These are phyloP conservation scores for Oreochromis mossambicus DNA, from an alignment of 2,797 vertebrate genomes.

Conservation along the genomic window DNA sequence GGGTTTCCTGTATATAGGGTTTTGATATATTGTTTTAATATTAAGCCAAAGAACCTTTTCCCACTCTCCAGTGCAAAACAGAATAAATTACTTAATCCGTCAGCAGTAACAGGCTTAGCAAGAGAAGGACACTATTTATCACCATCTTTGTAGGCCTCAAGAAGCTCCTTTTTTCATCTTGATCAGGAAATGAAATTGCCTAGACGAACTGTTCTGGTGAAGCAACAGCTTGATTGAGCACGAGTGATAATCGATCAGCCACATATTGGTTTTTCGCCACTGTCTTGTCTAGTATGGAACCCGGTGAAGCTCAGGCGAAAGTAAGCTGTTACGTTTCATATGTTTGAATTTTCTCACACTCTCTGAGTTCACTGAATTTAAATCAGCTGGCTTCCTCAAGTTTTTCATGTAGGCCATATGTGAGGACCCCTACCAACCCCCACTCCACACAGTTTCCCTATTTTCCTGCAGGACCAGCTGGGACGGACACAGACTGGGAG, in stretches of 20 bases:
- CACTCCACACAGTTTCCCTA: neutral
- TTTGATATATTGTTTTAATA: constrained; percentile 67
- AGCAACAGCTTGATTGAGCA: constrained; percentile 14
- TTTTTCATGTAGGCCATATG: neutral
- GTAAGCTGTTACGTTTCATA: neutral
- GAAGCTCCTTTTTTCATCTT: constrained; percentile 3
- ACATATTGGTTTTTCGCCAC: constrained; percentile 27
- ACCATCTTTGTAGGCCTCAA: neutral
- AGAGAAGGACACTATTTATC: constrained; percentile 12
- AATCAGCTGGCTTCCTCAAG: neutral
- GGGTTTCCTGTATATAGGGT: neutral
- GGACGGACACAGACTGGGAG: constrained; percentile 54
- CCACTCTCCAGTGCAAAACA: constrained; percentile 5
- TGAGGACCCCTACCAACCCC: neutral
- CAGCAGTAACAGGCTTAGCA: constrained; percentile 25
- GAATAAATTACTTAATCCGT: constrained; percentile 19
- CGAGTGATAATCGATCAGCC: constrained; percentile 23
- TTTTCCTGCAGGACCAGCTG: constrained; percentile 55
- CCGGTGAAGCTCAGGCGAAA: neutral
- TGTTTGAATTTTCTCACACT: constrained; percentile 10
- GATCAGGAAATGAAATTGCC: constrained; percentile 25
- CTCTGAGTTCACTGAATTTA: neutral
- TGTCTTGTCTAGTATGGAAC: constrained; percentile 5
- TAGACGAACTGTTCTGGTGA: constrained; percentile 6
- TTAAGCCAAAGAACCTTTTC: neutral